These are phyloP conservation scores for Trachymyrmex septentrionalis DNA, from an alignment of 1,140 invertebrate genomes.

Conservation along the genomic window DNA sequence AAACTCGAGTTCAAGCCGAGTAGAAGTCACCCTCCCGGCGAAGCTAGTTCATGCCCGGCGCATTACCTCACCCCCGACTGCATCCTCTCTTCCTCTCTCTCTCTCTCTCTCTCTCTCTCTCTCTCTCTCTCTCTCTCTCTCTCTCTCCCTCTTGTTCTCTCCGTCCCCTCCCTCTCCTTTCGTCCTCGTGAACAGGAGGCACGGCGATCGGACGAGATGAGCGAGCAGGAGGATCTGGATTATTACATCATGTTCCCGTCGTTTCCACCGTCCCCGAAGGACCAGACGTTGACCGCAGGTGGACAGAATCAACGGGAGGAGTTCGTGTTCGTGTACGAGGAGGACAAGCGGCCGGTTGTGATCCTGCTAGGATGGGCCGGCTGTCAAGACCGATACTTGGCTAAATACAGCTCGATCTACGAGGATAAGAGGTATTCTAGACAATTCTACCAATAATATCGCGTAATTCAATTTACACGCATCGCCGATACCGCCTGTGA, in stretches of 20 bases:
- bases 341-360: conserved; percentile 90
- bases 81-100: neutral
- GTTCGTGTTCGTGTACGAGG: conserved; percentile 88
- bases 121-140: neutral
- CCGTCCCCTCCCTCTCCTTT: conserved; percentile 2
- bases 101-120: neutral
- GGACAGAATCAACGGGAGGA: conserved; percentile 83
- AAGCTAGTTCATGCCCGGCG: conserved; percentile 41
- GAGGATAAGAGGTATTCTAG: conserved; percentile 90
- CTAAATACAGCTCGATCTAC: conserved; percentile 93
- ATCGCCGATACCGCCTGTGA: neutral
- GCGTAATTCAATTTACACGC: too few relatives aligned
- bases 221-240: conserved; percentile 87
- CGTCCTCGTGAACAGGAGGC: conserved; percentile 62
- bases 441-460: neutral
- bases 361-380: conserved; percentile 93
- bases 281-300: conserved; percentile 72
- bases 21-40: conserved; percentile 23
- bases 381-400: conserved; percentile 91
- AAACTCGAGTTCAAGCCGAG: conserved; percentile 55
- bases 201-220: conserved; percentile 73
- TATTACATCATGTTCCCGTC: conserved; percentile 90
- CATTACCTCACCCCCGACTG: conserved; percentile 4
- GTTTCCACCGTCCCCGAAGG: conserved; percentile 80
- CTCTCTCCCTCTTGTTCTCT: neutral